Evolutionary conservation across 2,113 vertebrate species (phyloP), one percentile per base, ranked within the genome.

Genomic region (Anguilla japonica): DNA sequence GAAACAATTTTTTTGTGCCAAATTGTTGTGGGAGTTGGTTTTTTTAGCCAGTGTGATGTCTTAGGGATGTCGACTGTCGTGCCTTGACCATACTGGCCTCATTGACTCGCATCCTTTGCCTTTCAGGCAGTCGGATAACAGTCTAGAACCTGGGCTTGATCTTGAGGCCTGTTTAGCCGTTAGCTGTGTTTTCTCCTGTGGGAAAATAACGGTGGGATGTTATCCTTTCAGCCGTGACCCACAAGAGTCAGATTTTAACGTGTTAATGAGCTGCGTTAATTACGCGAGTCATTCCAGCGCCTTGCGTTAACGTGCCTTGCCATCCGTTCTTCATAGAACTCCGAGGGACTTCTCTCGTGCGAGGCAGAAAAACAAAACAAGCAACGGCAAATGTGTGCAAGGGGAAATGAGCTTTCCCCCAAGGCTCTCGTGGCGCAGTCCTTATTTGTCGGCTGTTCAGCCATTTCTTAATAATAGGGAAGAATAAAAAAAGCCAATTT

Each of bases 271-370:
- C 82, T 41, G 79, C 78, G 75, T 39, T 86, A 20, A 86, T 86
- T 88, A 63, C 83, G 39, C 75, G 56, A 63, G 43, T 6, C 11
- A 83, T 43, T 53, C 39, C 82, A 5, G 8, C 39, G 60, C 84
- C 79, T 81, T 50, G 39, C 50, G 79, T 53, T 79, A 22, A 79
- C 71, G 16, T 84, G 4, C 13, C 63, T 82, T 87, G 11, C 57
- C 89, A 87, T 86, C 88, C 90, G 88, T 91, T 91, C 56, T 40
- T 5, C 71, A 50, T 79, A 78, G 41, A 84, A 29, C 16, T 67
- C 20, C 3, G 5, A 67, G 60, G 18, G 18, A 7, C 60, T 6
- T 67, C 8, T 26, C 5, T 26, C 26, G 60, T 26, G 18, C 22
- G 18, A 18, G 18, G 8, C 1, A 22, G 26, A 20, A 26, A 22